Evolutionary conservation across 2,797 vertebrate species (phyloP), one percentile per base, ranked within the genome.

Genomic region (Acrossocheilus wenchowensis): DNA sequence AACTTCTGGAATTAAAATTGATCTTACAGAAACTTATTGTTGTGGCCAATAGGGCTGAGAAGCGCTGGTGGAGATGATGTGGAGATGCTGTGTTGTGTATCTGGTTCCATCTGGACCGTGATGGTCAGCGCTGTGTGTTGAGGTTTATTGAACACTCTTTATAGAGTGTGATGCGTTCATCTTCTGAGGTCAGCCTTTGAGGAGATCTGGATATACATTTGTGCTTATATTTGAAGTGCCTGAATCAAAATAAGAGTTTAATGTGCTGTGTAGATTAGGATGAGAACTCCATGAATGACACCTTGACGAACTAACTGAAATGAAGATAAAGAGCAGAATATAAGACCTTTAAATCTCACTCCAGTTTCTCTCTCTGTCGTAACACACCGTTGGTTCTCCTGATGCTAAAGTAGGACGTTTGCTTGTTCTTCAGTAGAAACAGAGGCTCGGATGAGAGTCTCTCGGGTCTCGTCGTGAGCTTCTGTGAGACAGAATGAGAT

Each of bases 401-500:
- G 26, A 36, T 15, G 74, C n/a, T 64, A 57, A 83, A 84, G 54
- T 79, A 78, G 83, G 83, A 79, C 64, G 62, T 21, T 41, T 45
- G n/a, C 23, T 48, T 30, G 30, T 50, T 48, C 72, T 48, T 50
- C 26, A n/a, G 71, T 0, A 21, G 68, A 39, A 75, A 48, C 69
- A 10, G n/a, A 34, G 69, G 54, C 48, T 54, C 52, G 4, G 41
- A 50, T 41, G n/a, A 26, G 19, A 69, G 83, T 85, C 75, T 71
- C 83, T 45, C 10, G 66, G 64, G 68, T n/a, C 50, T 71, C 8
- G 2, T n/a, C 21, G 1, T 23, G 34, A 57, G 52, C 5, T 41
- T 50, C 5, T 17, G 0, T 12, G 77, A 50, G 86, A 52, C 62
- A 79, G 75, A 71, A 84, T 84, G 77, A 79, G 83, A 57, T 41